Percentiles rank a stretch among this genome's conserved stretches.
phyloP scores from a whole-genome alignment of 1,140 invertebrate genomes.

The Lepidotrigona ventralis region DNA sequence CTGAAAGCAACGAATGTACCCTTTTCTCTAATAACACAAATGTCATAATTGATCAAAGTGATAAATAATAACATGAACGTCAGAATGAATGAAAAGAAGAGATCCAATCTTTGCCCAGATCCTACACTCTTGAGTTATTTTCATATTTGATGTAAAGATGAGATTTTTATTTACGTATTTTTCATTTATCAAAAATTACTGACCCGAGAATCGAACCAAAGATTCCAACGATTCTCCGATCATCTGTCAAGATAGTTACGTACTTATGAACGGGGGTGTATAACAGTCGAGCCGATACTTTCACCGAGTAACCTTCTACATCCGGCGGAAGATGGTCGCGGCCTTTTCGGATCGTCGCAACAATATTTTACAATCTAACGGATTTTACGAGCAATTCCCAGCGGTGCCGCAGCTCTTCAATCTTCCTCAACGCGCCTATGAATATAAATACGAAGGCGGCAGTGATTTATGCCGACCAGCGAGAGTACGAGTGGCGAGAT shows the following conservation, averaged over 20 bases:
- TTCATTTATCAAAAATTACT: too few relatives aligned
- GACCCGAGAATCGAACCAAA: too few relatives aligned
- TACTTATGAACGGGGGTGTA: neutral
- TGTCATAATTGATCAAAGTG: too few relatives aligned
- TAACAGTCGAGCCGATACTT: slow-evolving; percentile 6
- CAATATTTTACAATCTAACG: slow-evolving; percentile 75
- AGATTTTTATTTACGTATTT: too few relatives aligned
- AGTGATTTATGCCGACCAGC: slow-evolving; percentile 73
- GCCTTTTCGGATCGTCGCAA: slow-evolving; percentile 61
- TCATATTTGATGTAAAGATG: too few relatives aligned
- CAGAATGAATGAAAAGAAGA: too few relatives aligned
- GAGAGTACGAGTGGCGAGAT: slow-evolving; percentile 26
- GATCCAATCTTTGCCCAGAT: too few relatives aligned
- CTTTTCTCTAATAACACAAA: too few relatives aligned
- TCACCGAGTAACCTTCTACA: slow-evolving; percentile 41
- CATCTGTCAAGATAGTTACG: neutral
- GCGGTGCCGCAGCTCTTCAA: slow-evolving; percentile 71
- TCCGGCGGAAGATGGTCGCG: slow-evolving; percentile 47
- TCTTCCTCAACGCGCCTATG: slow-evolving; percentile 75
- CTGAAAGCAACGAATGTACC: too few relatives aligned
- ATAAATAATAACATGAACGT: too few relatives aligned
- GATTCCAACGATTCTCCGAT: neutral
- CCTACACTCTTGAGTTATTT: too few relatives aligned
- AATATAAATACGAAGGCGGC: slow-evolving; percentile 74
- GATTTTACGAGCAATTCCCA: slow-evolving; percentile 73